Conservation (phyloP, 2,113 vertebrate species). For the Hystrix cristata region DNA sequence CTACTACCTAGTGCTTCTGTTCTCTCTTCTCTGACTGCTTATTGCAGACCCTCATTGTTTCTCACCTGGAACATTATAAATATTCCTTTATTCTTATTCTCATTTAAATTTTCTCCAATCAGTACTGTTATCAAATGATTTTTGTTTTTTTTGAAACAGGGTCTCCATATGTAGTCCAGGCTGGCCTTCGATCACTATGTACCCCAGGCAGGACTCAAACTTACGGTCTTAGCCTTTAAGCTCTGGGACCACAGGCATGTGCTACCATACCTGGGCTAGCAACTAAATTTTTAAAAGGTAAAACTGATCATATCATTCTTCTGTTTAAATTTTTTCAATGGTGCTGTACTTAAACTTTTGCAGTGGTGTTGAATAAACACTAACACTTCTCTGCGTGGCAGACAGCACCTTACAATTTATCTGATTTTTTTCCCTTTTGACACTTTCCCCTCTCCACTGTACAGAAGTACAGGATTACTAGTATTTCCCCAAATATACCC, state of each 20-base stretch:
- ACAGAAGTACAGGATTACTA: neutral
- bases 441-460: neutral
- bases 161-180: neutral
- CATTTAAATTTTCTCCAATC: constrained; percentile 1
- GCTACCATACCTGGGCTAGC: neutral
- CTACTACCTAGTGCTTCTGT: neutral
- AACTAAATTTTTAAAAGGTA: neutral
- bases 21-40: too few relatives aligned
- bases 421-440: neutral
- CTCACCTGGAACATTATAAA: neutral
- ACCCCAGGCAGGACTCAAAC: neutral
- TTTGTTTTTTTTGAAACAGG: neutral
- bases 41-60: neutral
- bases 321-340: constrained; percentile 25
- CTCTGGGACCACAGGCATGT: neutral
- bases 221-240: neutral
- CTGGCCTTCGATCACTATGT: neutral
- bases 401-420: neutral
- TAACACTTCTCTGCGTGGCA: neutral
- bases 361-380: neutral
- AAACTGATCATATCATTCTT: neutral
- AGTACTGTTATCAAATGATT: neutral
- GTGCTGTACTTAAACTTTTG: neutral
- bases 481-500: neutral
- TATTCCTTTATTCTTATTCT: neutral